Conservation (phyloP, 2,113 vertebrate genomes). For the Aphyosemion australe region DNA sequence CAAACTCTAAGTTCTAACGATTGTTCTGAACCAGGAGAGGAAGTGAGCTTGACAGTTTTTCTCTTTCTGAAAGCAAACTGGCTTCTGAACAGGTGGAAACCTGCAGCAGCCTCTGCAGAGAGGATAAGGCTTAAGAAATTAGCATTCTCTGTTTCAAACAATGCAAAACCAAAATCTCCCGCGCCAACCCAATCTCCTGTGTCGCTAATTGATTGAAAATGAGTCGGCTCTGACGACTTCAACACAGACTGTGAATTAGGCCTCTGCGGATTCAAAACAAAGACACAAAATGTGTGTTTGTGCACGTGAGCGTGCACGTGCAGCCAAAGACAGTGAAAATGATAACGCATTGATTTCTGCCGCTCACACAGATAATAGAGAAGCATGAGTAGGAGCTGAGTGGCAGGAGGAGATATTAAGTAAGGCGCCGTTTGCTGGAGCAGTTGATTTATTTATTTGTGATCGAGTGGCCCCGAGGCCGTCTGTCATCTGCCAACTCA, state of each 20-base stretch:
- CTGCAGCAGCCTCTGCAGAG: background rate
- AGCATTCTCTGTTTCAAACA: conserved; percentile 16
- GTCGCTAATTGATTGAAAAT: conserved; percentile 49
- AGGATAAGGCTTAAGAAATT: conserved; percentile 13
- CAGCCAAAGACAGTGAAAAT: conserved; percentile 56
- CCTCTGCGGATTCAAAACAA: conserved; percentile 12
- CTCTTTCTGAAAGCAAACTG: conserved; percentile 19
- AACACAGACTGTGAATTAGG: conserved; percentile 25
- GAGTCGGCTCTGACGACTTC: conserved; percentile 35
- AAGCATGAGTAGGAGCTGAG: conserved; percentile 48
- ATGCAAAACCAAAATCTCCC: conserved; percentile 3
- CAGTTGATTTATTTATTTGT: conserved; percentile 66
- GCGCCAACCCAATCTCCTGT: conserved; percentile 18
- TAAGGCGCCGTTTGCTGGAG: conserved; percentile 39
- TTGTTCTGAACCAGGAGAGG: conserved; percentile 23
- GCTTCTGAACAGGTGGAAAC: conserved; percentile 33
- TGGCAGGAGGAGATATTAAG: conserved; percentile 52
- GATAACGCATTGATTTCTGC: conserved; percentile 69
- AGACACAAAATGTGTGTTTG: conserved; percentile 33
- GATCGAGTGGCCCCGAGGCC: conserved; percentile 50
- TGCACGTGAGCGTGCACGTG: conserved; percentile 36
- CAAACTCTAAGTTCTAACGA: conserved; percentile 20
- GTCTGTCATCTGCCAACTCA: conserved; percentile 47
- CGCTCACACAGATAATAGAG: conserved; percentile 45
- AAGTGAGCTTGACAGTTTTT: conserved; percentile 9